phyloP scores from a whole-genome alignment of 2,888 invertebrate species.

The Ephialtes manifestator region DNA sequence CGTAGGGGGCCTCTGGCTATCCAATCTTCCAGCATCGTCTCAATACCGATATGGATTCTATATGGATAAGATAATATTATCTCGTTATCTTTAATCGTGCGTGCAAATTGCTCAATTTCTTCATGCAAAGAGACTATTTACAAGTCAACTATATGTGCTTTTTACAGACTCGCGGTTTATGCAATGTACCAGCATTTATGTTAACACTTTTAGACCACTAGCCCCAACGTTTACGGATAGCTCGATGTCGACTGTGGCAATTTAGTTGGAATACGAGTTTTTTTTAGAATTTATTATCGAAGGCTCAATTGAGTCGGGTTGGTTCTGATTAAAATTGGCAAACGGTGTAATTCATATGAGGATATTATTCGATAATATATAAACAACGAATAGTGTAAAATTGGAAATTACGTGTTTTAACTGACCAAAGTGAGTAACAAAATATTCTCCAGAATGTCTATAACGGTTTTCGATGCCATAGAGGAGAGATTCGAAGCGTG shows the following conservation, averaged over 20 bases:
- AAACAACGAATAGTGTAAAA: no score
- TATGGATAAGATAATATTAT: conserved; percentile 21
- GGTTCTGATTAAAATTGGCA: no score
- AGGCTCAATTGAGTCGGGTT: no score
- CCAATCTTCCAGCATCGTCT: conserved; percentile 18
- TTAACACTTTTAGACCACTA: background rate
- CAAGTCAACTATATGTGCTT: background rate
- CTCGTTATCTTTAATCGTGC: conserved; percentile 11
- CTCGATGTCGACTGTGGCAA: background rate
- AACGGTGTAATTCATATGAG: no score
- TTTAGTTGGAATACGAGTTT: background rate
- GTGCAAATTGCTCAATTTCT: conserved; percentile 34
- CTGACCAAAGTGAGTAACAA: no score
- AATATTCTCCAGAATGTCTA: no score
- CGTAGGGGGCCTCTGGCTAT: conserved; percentile 34
- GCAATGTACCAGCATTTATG: background rate
- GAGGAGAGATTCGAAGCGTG: background rate
- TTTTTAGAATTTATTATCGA: no score
- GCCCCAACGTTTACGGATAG: background rate
- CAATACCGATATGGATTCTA: conserved; percentile 15
- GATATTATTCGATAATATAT: no score
- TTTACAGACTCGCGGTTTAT: background rate
- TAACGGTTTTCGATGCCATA: background rate
- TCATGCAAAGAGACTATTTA: background rate
- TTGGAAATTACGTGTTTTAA: no score